Conservation (phyloP, 2,888 invertebrate species). For the Macrosoma leucophasiata region DNA sequence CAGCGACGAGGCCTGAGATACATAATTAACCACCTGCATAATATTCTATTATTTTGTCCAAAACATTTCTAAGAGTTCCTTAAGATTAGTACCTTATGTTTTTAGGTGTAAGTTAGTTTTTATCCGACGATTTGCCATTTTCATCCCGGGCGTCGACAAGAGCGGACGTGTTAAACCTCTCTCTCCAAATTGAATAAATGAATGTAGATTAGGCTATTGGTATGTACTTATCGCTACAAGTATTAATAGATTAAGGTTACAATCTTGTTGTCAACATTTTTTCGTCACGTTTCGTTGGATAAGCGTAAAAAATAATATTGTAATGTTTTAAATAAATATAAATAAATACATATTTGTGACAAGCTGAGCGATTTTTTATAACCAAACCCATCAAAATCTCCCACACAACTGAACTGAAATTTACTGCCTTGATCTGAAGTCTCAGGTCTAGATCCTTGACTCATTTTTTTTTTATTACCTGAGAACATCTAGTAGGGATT, state of each 20-base stretch:
- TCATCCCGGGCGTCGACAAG: conserved; percentile 26
- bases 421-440: too few relatives aligned
- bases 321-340: conserved; percentile 69
- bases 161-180: conserved; percentile 44
- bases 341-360: conserved; percentile 71
- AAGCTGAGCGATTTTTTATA: conserved; percentile 42
- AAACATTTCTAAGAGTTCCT: conserved; percentile 37
- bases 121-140: conserved; percentile 38
- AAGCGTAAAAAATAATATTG: conserved; percentile 58
- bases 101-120: conserved; percentile 27
- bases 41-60: conserved; percentile 50
- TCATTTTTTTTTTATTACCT: too few relatives aligned
- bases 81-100: conserved; percentile 29
- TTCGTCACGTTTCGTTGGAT: conserved; percentile 61
- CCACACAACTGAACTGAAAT: too few relatives aligned
- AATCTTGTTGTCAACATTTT: conserved; percentile 66
- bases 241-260: conserved; percentile 59
- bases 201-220: conserved; percentile 30
- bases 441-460: too few relatives aligned
- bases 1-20: too few relatives aligned
- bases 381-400: too few relatives aligned
- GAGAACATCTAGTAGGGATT: too few relatives aligned
- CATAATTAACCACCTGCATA: conserved; percentile 20
- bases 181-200: conserved; percentile 48
- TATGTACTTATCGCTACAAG: conserved; percentile 56